Evolutionary conservation across 2,888 invertebrate species (phyloP).

Genomic region (Drosophila pseudotalamancana): DNA sequence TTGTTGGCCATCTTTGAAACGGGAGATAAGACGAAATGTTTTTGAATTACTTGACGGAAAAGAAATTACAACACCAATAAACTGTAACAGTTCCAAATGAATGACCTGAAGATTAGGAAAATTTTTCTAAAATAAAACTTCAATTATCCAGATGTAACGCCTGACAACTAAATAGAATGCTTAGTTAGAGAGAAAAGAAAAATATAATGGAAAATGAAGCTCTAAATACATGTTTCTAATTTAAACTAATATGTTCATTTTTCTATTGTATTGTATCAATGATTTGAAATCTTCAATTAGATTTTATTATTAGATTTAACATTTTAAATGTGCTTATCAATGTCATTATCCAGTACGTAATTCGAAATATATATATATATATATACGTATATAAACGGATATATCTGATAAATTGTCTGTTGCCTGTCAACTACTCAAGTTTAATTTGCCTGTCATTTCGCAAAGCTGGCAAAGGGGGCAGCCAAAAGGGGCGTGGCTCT

Average conservation of each 20-base stretch:
- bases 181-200: too few species aligned
- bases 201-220: too few species aligned
- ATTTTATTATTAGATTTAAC: too few species aligned
- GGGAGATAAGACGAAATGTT: conserved; percentile 4
- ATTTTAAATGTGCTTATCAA: neutral
- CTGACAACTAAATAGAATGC: too few species aligned
- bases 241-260: too few species aligned
- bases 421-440: conserved; percentile 65
- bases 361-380: conserved; percentile 9
- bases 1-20: conserved; percentile 34
- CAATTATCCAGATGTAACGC: conserved; percentile 1
- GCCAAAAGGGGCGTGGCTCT: conserved; percentile 3
- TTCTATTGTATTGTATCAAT: too few species aligned
- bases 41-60: conserved; percentile 31
- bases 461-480: conserved; percentile 16
- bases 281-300: too few species aligned
- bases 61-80: conserved; percentile 19
- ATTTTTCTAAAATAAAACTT: conserved; percentile 10
- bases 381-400: conserved; percentile 7
- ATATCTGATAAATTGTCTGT: conserved; percentile 73
- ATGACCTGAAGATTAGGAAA: neutral
- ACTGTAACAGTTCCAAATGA: conserved; percentile 9
- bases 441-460: conserved; percentile 71
- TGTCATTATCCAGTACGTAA: conserved; percentile 11
- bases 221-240: too few species aligned